Percentiles rank a stretch among this genome's conserved stretches.
These are phyloP conservation scores for Diaphora mendica DNA, from an alignment of 2,888 invertebrate species.

Conservation along the genomic window DNA sequence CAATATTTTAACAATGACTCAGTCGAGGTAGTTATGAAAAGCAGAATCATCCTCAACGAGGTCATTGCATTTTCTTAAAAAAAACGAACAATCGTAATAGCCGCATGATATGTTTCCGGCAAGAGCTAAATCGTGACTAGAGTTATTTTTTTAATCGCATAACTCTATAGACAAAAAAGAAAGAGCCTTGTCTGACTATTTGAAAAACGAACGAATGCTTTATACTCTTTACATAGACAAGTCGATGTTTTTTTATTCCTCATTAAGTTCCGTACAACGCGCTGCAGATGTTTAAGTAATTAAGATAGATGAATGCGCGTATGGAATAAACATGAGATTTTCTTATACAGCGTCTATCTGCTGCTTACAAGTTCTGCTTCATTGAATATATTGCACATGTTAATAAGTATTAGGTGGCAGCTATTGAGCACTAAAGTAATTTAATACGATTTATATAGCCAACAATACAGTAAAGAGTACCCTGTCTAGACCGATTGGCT, in stretches of 20 bases:
- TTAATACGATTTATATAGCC: background rate
- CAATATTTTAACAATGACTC: background rate
- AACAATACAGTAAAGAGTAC: background rate
- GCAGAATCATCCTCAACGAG: slow-evolving; percentile 5
- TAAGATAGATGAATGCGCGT: background rate
- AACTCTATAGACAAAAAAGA: background rate
- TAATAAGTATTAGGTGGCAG: background rate
- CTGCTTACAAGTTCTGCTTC: slow-evolving; percentile 1
- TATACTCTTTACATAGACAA: background rate
- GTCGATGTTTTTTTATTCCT: background rate
- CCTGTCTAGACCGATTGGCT: too few species aligned
- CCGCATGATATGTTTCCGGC: background rate
- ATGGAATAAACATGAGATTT: background rate
- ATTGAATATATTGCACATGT: background rate
- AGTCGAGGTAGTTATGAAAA: background rate
- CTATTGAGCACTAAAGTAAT: background rate
- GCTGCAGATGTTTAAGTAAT: background rate
- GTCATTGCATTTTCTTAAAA: slow-evolving; percentile 2
- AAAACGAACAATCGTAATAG: slow-evolving; percentile 12
- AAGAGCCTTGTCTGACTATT: background rate
- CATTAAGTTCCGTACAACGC: slow-evolving; percentile 2
- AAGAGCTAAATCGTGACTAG: slow-evolving; percentile 32
- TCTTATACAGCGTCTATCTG: background rate
- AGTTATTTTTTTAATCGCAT: background rate
- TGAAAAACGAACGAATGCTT: background rate